Evolutionary conservation across 1,140 invertebrate genomes (phyloP).

Genomic region (Eufriesea mexicana): DNA sequence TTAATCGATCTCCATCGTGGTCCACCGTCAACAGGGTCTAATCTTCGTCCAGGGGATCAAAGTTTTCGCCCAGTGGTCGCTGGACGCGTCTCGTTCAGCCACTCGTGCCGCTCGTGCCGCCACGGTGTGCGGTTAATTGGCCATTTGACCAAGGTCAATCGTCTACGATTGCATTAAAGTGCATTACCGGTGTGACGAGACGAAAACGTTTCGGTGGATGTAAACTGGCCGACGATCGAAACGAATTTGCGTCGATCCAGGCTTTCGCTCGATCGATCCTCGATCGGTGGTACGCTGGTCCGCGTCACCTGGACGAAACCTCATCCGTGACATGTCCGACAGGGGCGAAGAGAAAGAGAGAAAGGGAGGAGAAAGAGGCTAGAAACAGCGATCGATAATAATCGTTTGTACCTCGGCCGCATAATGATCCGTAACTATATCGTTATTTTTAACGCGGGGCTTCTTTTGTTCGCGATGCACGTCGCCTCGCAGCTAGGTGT

Average conservation of each 20-base stretch:
- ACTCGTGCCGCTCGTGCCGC: slow-evolving; percentile 44
- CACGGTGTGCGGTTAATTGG: slow-evolving; percentile 43
- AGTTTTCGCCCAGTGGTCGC: background rate
- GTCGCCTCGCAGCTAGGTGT: slow-evolving; percentile 61
- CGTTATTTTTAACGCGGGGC: slow-evolving; percentile 55
- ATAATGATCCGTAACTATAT: slow-evolving; percentile 68
- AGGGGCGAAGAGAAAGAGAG: background rate
- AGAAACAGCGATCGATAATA: slow-evolving; percentile 48
- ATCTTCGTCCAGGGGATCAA: slow-evolving; percentile 8
- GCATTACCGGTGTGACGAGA: slow-evolving; percentile 46
- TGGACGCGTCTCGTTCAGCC: slow-evolving; percentile 39
- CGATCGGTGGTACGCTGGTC: accelerated
- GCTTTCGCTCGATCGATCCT: background rate
- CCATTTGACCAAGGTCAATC: slow-evolving; percentile 48
- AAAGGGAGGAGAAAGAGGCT: background rate
- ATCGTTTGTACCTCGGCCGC: slow-evolving; percentile 47
- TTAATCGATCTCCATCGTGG: background rate
- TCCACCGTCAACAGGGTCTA: background rate
- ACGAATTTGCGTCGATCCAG: background rate
- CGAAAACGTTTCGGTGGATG: slow-evolving; percentile 13
- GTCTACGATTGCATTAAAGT: slow-evolving; percentile 55
- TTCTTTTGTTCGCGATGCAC: slow-evolving; percentile 66
- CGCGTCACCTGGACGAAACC: background rate
- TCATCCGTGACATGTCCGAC: no score
- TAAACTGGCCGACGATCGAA: background rate